These are phyloP conservation scores for Ericerus pela DNA, from an alignment of 1,140 invertebrate genomes.

Conservation along the genomic window DNA sequence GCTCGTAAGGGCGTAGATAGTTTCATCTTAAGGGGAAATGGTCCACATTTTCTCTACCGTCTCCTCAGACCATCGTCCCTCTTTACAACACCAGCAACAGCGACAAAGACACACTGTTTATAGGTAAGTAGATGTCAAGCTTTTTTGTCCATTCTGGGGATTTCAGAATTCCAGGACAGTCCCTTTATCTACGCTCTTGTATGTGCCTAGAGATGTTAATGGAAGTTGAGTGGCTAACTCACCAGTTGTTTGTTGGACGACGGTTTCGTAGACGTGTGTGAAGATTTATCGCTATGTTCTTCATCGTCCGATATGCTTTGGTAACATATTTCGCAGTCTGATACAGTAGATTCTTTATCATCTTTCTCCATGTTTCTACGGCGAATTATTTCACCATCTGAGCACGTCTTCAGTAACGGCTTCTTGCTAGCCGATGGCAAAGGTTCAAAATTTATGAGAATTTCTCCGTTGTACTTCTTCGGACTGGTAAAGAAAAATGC, in stretches of 20 bases:
- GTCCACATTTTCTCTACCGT: too few species aligned
- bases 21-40: too few species aligned
- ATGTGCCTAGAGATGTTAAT: too few species aligned
- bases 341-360: conserved; percentile 20
- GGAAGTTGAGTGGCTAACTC: too few species aligned
- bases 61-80: too few species aligned
- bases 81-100: too few species aligned
- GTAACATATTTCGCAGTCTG: conserved; percentile 19
- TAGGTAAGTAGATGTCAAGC: too few species aligned
- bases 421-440: conserved; percentile 36
- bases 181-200: too few species aligned
- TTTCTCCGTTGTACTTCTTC: conserved; percentile 36
- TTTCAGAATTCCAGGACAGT: too few species aligned
- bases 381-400: conserved; percentile 60
- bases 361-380: conserved; percentile 34
- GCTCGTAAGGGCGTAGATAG: too few species aligned
- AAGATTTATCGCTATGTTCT: conserved; percentile 13
- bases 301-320: conserved; percentile 16
- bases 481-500: conserved; percentile 22
- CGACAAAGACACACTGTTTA: too few species aligned
- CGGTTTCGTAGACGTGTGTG: conserved; percentile 12
- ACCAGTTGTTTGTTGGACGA: conserved; percentile 8
- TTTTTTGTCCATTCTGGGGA: too few species aligned
- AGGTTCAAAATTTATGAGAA: conserved; percentile 67
- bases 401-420: conserved; percentile 57